Evolutionary conservation across 1,140 invertebrate genomes (phyloP).

Genomic region (Mactra quadrangularis): DNA sequence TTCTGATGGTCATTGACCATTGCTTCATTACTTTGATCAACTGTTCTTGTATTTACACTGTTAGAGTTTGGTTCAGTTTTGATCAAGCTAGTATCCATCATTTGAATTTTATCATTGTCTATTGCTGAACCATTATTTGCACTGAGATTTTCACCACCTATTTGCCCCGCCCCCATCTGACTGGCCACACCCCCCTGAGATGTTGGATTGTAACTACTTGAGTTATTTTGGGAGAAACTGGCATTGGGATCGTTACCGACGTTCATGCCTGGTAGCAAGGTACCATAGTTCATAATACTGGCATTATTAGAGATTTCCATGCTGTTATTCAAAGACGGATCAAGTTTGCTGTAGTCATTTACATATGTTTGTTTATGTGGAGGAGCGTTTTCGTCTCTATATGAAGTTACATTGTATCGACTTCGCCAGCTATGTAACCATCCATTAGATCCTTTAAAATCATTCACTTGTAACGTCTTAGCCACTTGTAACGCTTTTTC

Average conservation of each 20-base stretch:
- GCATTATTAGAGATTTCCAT: not conserved
- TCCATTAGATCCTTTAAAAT: constrained; percentile 77
- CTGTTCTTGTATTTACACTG: too few species aligned
- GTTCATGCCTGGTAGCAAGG: not conserved
- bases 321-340: not conserved
- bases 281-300: constrained; percentile 10
- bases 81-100: too few species aligned
- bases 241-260: not conserved
- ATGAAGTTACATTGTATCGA: constrained; percentile 62
- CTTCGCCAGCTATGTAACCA: constrained; percentile 76
- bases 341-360: constrained; percentile 30
- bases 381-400: not conserved
- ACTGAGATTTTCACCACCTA: not conserved
- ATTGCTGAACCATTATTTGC: not conserved
- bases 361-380: constrained; percentile 4
- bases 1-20: too few species aligned
- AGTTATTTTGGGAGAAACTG: not conserved
- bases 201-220: not conserved
- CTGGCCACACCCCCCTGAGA: too few species aligned
- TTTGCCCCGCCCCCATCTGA: too few species aligned
- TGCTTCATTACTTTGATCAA: too few species aligned
- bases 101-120: not conserved
- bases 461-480: constrained; percentile 65
- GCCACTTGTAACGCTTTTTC: constrained; percentile 70
- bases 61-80: too few species aligned